phyloP scores from a whole-genome alignment of 1,140 invertebrate genomes.

The Lethocerus indicus region DNA sequence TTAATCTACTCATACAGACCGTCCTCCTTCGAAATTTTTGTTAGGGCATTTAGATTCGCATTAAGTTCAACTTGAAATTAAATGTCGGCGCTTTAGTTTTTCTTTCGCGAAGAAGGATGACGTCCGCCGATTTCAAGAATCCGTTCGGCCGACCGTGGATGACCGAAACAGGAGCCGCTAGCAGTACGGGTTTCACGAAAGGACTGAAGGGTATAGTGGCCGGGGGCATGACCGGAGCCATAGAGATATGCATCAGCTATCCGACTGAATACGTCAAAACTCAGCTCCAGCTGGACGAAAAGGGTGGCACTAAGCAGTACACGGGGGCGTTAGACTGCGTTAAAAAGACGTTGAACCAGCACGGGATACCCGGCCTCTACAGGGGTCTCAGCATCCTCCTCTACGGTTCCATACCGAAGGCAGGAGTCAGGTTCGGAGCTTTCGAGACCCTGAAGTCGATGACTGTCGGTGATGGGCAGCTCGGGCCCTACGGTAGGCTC shows the following conservation, averaged over 20 bases:
- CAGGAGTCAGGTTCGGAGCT: conserved; percentile 90
- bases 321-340: conserved; percentile 85
- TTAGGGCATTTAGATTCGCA: too few relatives aligned
- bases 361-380: conserved; percentile 87
- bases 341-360: conserved; percentile 72
- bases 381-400: conserved; percentile 86
- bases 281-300: conserved; percentile 94
- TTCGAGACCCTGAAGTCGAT: conserved; percentile 83
- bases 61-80: too few relatives aligned
- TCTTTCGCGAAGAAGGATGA: too few relatives aligned
- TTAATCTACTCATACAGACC: too few relatives aligned
- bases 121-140: too few relatives aligned
- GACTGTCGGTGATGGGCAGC: conserved; percentile 61
- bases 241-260: conserved; percentile 98
- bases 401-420: conserved; percentile 96
- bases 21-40: too few relatives aligned
- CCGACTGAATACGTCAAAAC: conserved; percentile 99
- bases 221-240: conserved; percentile 74
- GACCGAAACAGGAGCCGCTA: conserved; percentile 41
- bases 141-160: conserved; percentile 51
- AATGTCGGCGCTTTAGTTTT: too few relatives aligned
- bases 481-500: conserved; percentile 54
- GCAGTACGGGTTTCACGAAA: conserved; percentile 27
- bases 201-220: conserved; percentile 11
- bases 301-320: conserved; percentile 51